A percentile compares a stretch with the other conserved stretches of the same genome.
Evolutionary conservation across 2,797 vertebrate species (phyloP).

Genomic region (Propithecus deckenii): DNA sequence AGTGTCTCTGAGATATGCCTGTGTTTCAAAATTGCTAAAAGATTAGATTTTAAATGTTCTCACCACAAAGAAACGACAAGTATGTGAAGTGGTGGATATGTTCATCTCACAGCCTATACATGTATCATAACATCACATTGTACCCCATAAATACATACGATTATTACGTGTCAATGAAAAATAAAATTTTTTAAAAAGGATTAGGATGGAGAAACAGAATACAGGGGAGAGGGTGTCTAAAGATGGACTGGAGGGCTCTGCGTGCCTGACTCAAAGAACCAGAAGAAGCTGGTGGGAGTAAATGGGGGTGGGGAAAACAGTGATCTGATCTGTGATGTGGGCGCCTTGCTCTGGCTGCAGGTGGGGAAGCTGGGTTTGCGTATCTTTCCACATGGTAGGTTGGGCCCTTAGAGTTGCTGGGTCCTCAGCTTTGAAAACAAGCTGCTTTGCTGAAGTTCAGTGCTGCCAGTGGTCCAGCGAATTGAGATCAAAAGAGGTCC

Average conservation of each 20-base stretch:
- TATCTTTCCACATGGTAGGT: background rate
- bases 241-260: background rate
- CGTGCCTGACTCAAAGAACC: background rate
- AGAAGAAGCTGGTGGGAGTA: background rate
- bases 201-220: background rate
- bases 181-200: background rate
- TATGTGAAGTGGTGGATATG: background rate
- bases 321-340: background rate
- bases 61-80: background rate
- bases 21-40: background rate
- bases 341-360: background rate
- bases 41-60: background rate
- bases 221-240: background rate
- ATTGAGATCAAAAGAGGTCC: constrained; percentile 63
- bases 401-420: background rate
- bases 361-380: background rate
- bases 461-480: constrained; percentile 43
- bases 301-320: fast-evolving
- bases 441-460: constrained; percentile 27
- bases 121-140: background rate
- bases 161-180: background rate
- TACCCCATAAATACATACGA: background rate
- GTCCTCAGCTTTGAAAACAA: background rate
- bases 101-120: background rate
- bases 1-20: background rate